Evolutionary conservation across 2,888 invertebrate species (phyloP).

Genomic region (Ophion costatus): DNA sequence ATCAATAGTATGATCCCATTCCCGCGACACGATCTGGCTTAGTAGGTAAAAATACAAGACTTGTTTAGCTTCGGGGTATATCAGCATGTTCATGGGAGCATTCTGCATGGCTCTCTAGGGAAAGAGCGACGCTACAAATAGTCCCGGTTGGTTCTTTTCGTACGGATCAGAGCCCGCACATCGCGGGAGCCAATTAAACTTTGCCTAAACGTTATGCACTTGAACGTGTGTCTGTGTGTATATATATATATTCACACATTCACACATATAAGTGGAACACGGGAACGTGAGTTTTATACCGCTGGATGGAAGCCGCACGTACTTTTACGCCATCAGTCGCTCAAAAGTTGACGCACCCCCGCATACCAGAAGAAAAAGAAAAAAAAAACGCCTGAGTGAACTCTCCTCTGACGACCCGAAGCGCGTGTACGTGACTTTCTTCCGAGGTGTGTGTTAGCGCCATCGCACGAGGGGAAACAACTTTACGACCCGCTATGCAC

Average conservation of each 20-base stretch:
- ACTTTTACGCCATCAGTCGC: background rate
- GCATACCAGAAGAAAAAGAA: background rate
- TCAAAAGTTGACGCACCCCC: constrained; percentile 33
- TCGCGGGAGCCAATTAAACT: constrained; percentile 24
- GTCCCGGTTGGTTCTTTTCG: constrained; percentile 6
- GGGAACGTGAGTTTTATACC: constrained; percentile 17
- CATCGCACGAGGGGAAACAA: constrained; percentile 23
- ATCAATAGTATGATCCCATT: no score
- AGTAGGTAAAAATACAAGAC: background rate
- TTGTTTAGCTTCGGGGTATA: background rate
- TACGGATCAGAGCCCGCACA: background rate
- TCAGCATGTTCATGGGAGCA: constrained; percentile 9
- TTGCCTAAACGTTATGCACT: background rate
- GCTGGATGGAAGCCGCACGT: constrained; percentile 24
- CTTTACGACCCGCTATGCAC: constrained; percentile 25
- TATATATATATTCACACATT: no score
- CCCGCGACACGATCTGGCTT: no score
- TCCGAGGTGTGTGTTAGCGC: constrained; percentile 13
- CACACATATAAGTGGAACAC: no score
- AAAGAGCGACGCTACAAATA: background rate
- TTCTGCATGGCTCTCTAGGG: background rate
- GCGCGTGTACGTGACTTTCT: constrained; percentile 34
- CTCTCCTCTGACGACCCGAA: background rate
- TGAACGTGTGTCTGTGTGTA: background rate
- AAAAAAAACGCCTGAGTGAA: constrained; percentile 29